Base-by-base conservation (phyloP, 2,113 vertebrate genomes). In the Oncorhynchus kisutch region DNA sequence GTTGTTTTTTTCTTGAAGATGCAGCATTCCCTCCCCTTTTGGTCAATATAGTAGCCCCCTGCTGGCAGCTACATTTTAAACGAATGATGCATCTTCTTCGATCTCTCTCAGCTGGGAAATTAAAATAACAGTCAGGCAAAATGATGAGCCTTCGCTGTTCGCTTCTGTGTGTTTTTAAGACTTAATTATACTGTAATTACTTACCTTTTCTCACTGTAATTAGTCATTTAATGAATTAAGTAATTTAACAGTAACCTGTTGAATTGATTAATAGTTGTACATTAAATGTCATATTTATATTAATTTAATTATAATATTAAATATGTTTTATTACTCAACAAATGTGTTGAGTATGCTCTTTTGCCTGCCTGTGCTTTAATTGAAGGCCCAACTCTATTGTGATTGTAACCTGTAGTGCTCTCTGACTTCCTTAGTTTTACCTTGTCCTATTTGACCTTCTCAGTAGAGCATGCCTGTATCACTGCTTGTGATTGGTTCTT, bases 341-440 rank as follows among this genome's bases (percentile, higher is more conserved):
- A 69, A 45, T 5, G 39, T 2, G 2, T 34, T 16, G 59, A 45
- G 39, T 45, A 45, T 39, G 25, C 51, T 71, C 73, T 82, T 79
- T 78, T 80, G 76, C 82, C 78, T 89, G 82, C 75, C 73, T 84
- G 45, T 73, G 72, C 82, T 87, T 84, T 73, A 78, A 84, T 74
- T 45, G 82, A 83, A 66, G 84, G 81, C 77, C 82, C 60, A 81
- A 77, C 76, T 45, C 39, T 45, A 45, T 45, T 76, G 74, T 86
- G 75, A 78, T 8, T 89, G 73, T 86, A 88, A 79, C 78, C 71
- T 73, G 18, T 54, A 64, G 74, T 78, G 75, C 76, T 75, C 83
- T 83, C 78, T 88, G 84, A 86, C 69, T 81, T 45, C 81, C 59
- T 83, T 71, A 82, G 39, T 9, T 45, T 45, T 45, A 45, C 39